Percentiles rank a stretch among this genome's conserved stretches.
Conservation (phyloP, 2,113 vertebrate species). For the Oenanthe oenanthe region DNA sequence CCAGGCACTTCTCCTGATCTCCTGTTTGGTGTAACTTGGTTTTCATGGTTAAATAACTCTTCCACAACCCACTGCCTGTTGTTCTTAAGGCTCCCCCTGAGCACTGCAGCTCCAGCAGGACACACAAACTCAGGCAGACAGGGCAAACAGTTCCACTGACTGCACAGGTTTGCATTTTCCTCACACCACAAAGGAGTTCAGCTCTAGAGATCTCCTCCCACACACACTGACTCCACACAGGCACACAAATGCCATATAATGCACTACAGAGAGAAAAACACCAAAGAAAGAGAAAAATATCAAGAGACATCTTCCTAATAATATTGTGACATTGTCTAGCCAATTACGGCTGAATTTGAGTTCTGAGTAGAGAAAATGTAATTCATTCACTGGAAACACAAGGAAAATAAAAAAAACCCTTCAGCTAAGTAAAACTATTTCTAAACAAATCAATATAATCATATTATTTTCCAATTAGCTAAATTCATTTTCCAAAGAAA, state of each 20-base stretch:
- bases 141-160: not conserved
- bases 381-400: not conserved
- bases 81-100: not conserved
- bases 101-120: not conserved
- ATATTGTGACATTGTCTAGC: not conserved
- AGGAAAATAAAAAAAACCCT: not conserved
- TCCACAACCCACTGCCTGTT: accelerated
- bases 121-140: not conserved
- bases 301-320: not conserved
- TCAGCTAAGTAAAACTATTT: constrained; percentile 9
- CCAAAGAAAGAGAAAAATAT: not conserved
- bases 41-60: not conserved
- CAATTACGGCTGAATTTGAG: not conserved
- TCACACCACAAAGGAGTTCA: not conserved
- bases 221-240: not conserved
- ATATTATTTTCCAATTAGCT: not conserved
- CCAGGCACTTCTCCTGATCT: not conserved
- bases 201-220: not conserved
- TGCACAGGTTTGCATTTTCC: not conserved
- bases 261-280: not conserved
- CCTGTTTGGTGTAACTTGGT: not conserved
- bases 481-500: constrained; percentile 17
- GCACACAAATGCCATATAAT: not conserved
- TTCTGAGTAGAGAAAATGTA: not conserved
- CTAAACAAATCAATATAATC: constrained; percentile 47